These are phyloP conservation scores for Microvelia longipes DNA, from an alignment of 1,140 invertebrate genomes.

Conservation along the genomic window DNA sequence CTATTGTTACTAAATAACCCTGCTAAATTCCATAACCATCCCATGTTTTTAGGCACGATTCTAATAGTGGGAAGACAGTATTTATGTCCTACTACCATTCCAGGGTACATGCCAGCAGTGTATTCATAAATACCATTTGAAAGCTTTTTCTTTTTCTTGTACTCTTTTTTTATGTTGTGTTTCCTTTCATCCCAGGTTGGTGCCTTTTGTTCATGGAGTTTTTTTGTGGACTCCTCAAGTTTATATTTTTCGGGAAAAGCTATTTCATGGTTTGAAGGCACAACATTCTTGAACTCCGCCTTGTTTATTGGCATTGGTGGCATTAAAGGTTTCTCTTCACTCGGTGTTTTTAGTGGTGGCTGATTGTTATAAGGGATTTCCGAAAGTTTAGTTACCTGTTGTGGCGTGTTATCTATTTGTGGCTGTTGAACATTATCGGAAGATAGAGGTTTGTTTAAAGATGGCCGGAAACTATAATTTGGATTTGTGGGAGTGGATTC, in stretches of 20 bases:
- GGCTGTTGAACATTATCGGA: too few species aligned
- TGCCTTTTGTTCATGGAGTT: background rate
- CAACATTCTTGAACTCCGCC: background rate
- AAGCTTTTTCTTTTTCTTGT: background rate
- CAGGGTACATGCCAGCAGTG: slow-evolving; percentile 22
- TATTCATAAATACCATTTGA: slow-evolving; percentile 1
- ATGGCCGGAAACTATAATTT: too few species aligned
- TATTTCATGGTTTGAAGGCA: background rate
- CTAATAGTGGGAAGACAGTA: slow-evolving; percentile 30
- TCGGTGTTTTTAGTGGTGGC: background rate
- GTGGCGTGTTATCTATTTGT: background rate
- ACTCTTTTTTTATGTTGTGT: background rate
- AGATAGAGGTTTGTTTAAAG: background rate
- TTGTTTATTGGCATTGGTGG: background rate
- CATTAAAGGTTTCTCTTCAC: background rate
- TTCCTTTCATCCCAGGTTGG: background rate
- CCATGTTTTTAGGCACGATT: slow-evolving; percentile 37
- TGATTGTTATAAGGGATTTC: too few species aligned
- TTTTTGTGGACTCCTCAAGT: background rate
- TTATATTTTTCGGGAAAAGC: background rate
- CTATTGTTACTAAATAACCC: background rate
- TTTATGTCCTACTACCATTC: slow-evolving; percentile 35
- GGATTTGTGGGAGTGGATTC: background rate
- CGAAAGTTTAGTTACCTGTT: background rate
- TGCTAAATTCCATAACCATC: slow-evolving; percentile 38